Evolutionary conservation across 2,888 invertebrate species (phyloP).

Genomic region (Erebia epiphron): DNA sequence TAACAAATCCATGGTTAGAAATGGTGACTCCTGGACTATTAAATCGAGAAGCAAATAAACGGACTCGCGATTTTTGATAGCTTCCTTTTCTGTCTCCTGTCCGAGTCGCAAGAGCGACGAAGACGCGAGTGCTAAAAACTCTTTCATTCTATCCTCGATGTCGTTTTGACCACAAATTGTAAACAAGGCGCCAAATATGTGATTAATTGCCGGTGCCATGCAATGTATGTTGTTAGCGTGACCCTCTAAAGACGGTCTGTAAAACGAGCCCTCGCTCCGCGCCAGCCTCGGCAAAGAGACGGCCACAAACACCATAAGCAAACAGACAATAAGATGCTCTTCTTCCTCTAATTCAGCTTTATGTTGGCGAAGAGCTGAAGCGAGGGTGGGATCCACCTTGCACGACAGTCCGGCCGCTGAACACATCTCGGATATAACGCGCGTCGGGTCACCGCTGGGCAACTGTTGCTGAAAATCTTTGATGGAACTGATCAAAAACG

Average conservation of each 20-base stretch:
- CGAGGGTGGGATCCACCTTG: slow-evolving; percentile 97
- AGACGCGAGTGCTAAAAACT: slow-evolving; percentile 95
- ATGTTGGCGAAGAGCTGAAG: slow-evolving; percentile 94
- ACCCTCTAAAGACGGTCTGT: slow-evolving; percentile 93
- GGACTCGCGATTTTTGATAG: slow-evolving; percentile 96
- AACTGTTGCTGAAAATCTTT: slow-evolving; percentile 96
- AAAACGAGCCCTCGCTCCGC: slow-evolving; percentile 93
- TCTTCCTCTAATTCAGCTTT: slow-evolving; percentile 95
- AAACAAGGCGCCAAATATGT: slow-evolving; percentile 97
- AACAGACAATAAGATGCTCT: slow-evolving; percentile 95
- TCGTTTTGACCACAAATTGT: slow-evolving; percentile 98
- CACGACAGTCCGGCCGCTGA: slow-evolving; percentile 97
- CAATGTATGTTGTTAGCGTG: slow-evolving; percentile 99
- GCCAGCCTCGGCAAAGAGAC: slow-evolving; percentile 98
- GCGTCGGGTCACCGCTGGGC: slow-evolving; percentile 93
- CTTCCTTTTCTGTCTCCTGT: slow-evolving; percentile 97
- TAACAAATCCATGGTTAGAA: slow-evolving; percentile 98
- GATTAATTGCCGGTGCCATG: slow-evolving; percentile 97
- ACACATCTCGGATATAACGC: slow-evolving; percentile 98
- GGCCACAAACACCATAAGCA: slow-evolving; percentile 99
- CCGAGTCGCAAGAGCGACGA: slow-evolving; percentile 97
- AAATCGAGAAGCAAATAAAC: slow-evolving; percentile 98
- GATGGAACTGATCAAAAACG: slow-evolving; percentile 97
- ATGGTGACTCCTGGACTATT: slow-evolving; percentile 99
- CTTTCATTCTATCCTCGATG: slow-evolving; percentile 98